Base-by-base conservation (phyloP, 53 echinoderm and acorn worm genomes). In the Stichopus horrens region DNA sequence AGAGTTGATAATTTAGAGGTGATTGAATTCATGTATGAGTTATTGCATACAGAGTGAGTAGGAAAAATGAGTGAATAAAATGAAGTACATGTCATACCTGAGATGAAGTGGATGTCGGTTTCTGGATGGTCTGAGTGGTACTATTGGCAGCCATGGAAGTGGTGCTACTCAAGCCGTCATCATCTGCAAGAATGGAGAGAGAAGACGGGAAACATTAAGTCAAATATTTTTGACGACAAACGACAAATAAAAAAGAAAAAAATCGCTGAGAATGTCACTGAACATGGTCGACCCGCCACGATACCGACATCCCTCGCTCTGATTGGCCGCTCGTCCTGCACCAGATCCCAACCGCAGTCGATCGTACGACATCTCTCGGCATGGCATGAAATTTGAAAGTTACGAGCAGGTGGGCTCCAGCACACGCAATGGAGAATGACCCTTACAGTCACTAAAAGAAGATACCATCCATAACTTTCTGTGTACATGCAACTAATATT, bases 71-170 rank as follows among this genome's bases (percentile, higher is more conserved):
- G 83, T 23, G 6, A 58, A 23, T 53, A 54, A 16, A 16, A 53
- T 37, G 37, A 10, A 52, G 13, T 54, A 23, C 23, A 16, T 83
- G 18, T 9, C 54, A 55, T 55, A 87, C 75, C 87, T 87, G 92
- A 9, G 94, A 89, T 76, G 92, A 90, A 18, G 94, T 94, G 14
- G 96, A 94, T 56, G 95, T 92, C 57, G 95, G 93, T 79, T 97
- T 95, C 88, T 95, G 95, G 89, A 95, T 88, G 77, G 92, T 90
- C 21, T 97, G 94, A 23, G 93, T 95, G 11, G 94, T 94, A 76
- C 93, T 92, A 21, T 93, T 90, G 55, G 97, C 92, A 57, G 91
- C 91, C 92, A 92, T 92, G 76, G 92, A 86, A 86, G 92, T 92
- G 21, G 92, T 92, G 79, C 89, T 86, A 83, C 87, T 87, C 55